Conservation (phyloP, 1,140 invertebrate species). For the Caerostris extrusa region DNA sequence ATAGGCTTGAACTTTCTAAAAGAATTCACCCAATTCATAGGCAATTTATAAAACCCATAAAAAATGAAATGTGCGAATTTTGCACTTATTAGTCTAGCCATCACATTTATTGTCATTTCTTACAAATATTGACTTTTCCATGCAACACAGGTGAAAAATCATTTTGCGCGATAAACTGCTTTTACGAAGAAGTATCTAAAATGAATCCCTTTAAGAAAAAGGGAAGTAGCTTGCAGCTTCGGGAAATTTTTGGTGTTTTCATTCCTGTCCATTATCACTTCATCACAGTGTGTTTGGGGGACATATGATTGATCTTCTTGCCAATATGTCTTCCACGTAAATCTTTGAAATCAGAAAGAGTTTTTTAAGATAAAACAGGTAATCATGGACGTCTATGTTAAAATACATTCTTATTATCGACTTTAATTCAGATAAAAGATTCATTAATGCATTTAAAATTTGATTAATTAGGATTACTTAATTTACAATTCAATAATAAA, state of each 20-base stretch:
- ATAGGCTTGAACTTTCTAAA: too few species aligned
- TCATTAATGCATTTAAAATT: not conserved
- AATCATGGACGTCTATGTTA: not conserved
- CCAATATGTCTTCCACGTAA: conserved; percentile 28
- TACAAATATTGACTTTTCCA: not conserved
- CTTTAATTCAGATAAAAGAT: not conserved
- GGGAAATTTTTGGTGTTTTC: conserved; percentile 31
- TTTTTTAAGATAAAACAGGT: conserved; percentile 2
- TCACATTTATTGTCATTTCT: too few species aligned
- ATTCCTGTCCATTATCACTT: conserved; percentile 42
- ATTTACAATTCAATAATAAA: too few species aligned
- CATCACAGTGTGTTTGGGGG: conserved; percentile 7
- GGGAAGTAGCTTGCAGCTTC: not conserved
- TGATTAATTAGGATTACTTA: not conserved
- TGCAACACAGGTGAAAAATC: conserved; percentile 15
- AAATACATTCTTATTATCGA: not conserved
- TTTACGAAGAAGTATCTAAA: conserved; percentile 13
- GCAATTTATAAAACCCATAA: too few species aligned
- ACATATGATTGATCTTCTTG: conserved; percentile 38
- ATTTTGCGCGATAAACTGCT: conserved; percentile 9
- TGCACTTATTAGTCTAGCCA: too few species aligned
- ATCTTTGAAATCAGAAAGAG: conserved; percentile 5
- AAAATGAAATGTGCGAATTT: too few species aligned
- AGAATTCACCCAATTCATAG: too few species aligned
- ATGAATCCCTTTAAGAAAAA: conserved; percentile 27